Conservation (phyloP, 2,113 vertebrate species). For the Hemibagrus wyckioides region DNA sequence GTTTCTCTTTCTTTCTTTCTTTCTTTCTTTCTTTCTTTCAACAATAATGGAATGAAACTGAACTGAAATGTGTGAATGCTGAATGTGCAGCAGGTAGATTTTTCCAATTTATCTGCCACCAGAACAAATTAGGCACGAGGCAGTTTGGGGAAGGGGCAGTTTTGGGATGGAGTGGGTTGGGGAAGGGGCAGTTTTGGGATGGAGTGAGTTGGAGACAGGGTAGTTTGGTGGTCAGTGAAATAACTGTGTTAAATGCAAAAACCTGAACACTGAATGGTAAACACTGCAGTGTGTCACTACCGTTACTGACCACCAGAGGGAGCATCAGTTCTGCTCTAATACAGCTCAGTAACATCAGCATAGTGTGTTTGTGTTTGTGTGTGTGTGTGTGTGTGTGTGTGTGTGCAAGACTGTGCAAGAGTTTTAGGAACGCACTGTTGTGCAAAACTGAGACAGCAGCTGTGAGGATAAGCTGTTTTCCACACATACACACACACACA, state of each 20-base stretch:
- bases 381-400: background rate
- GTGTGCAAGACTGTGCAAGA: background rate
- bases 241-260: background rate
- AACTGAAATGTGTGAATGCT: background rate
- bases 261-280: background rate
- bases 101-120: background rate
- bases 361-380: background rate
- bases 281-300: background rate
- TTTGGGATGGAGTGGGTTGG: background rate
- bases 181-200: background rate
- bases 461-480: background rate
- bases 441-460: background rate
- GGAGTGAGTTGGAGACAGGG: background rate
- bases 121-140: background rate
- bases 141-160: background rate
- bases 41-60: background rate
- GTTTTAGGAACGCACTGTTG: background rate
- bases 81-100: background rate
- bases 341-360: background rate
- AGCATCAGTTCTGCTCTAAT: background rate
- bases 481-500: constrained; percentile 3
- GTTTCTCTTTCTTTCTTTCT: constrained; percentile 1
- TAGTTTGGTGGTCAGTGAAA: background rate
- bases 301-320: constrained; percentile 10
- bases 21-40: constrained; percentile 1